A percentile compares a stretch with the other conserved stretches of the same genome.
These are phyloP conservation scores for Drosophila borealis DNA, from an alignment of 2,888 invertebrate genomes.

Conservation along the genomic window DNA sequence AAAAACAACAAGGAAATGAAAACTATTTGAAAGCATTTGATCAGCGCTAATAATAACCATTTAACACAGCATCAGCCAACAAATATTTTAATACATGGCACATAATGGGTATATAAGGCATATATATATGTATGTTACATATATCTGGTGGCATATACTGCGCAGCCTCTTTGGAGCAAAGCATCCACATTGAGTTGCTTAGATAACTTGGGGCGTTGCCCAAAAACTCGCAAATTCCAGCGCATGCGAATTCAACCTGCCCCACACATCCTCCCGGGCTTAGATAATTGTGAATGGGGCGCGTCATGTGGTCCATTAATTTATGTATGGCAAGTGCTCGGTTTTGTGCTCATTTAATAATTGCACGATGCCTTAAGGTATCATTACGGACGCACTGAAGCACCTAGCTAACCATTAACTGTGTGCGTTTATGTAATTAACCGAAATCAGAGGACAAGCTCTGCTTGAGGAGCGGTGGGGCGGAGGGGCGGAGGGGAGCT, in stretches of 20 bases:
- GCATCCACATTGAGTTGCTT: slow-evolving; percentile 52
- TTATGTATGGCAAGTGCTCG: slow-evolving; percentile 76
- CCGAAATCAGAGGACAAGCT: slow-evolving; percentile 50
- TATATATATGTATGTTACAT: not conserved
- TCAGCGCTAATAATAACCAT: slow-evolving; percentile 42
- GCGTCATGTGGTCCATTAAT: slow-evolving; percentile 64
- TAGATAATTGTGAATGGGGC: slow-evolving; percentile 54
- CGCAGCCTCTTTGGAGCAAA: slow-evolving; percentile 58
- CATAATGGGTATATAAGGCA: slow-evolving; percentile 2
- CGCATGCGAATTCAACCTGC: slow-evolving; percentile 40
- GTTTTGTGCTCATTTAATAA: slow-evolving; percentile 85
- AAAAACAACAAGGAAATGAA: slow-evolving; percentile 9
- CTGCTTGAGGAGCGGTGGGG: not conserved
- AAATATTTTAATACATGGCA: slow-evolving; percentile 1
- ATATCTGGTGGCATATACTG: slow-evolving; percentile 33
- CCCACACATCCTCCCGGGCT: slow-evolving; percentile 4
- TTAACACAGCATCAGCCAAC: slow-evolving; percentile 31
- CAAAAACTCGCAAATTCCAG: slow-evolving; percentile 44
- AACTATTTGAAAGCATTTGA: slow-evolving; percentile 35
- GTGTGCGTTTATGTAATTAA: slow-evolving; percentile 71
- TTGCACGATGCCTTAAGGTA: slow-evolving; percentile 85
- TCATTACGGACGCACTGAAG: slow-evolving; percentile 75
- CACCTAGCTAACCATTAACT: slow-evolving; percentile 62
- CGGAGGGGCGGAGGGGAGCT: slow-evolving; percentile 5
- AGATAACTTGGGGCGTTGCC: slow-evolving; percentile 64